Base-by-base conservation (phyloP, 2,113 vertebrate species). In the Gallinago undulata region DNA sequence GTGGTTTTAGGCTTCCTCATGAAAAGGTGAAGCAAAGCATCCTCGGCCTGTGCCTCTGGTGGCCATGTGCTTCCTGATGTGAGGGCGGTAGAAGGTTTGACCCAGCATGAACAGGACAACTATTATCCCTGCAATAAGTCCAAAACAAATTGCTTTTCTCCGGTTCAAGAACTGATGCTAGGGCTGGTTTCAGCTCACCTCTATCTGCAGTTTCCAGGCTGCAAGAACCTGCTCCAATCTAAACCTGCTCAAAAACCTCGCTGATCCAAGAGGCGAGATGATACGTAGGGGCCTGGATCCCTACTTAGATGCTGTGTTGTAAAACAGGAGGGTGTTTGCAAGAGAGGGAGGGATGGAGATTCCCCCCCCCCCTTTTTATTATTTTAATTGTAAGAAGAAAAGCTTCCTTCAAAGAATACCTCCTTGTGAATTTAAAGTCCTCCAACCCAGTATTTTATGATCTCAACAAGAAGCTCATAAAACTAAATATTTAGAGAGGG, bases 381-480 rank as follows among this genome's bases (percentile, higher is more conserved):
- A 73, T 68, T 82, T 84, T 75, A 66, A 84, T 74, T 64, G 24
- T 35, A 85, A 76, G 39, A 17, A 24, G 35, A 91, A 94, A 80
- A 66, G 18, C n/a, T 92, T 37, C 48, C 80, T 94, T 94, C 84
- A 93, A 76, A 94, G 84, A 89, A 67, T 59, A 50, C 31, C 39
- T 82, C 66, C 85, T 93, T 95, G 87, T 90, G 83, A 91, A 94
- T 95, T 94, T 88, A 80, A 53, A 83, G 72, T 93, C 50, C 59
- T 89, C 43, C 62, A 85, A 88, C 82, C 66, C 68, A 53, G 63
- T 31, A 62, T 96, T 97, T 98, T 97, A 97, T 96, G 93, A 93
- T 87, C 94, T 94, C 90, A 95, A 92, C 80, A 89, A 98, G 93
- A 97, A 95, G 86, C 93, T 97, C 69, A 35, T 98, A 97, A 98